Evolutionary conservation across 2,888 invertebrate genomes (phyloP).

Genomic region (Empis livida): DNA sequence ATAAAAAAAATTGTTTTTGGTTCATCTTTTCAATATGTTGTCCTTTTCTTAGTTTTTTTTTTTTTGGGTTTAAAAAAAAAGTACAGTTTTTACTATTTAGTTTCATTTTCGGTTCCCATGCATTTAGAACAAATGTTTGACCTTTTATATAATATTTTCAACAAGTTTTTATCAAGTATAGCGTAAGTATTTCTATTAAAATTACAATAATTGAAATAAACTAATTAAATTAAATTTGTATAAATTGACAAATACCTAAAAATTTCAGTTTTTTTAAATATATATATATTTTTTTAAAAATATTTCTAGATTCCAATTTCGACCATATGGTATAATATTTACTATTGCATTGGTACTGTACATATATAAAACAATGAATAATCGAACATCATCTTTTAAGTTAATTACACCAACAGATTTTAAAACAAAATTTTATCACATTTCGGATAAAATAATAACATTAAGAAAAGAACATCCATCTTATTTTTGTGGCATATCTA

Average conservation of each 20-base stretch:
- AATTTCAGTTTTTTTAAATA: neutral
- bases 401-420: conserved; percentile 27
- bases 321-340: conserved; percentile 28
- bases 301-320: conserved; percentile 25
- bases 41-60: too few species aligned
- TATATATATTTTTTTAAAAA: conserved; percentile 1
- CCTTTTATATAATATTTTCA: too few species aligned
- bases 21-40: too few species aligned
- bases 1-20: too few species aligned
- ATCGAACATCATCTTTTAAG: conserved; percentile 16
- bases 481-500: conserved; percentile 23
- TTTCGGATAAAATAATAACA: conserved; percentile 15
- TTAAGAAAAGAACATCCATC: conserved; percentile 24
- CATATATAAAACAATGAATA: conserved; percentile 26
- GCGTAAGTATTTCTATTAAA: too few species aligned
- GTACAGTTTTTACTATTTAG: too few species aligned
- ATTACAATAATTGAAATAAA: too few species aligned
- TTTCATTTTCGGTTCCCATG: too few species aligned
- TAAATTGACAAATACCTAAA: neutral
- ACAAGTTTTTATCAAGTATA: too few species aligned
- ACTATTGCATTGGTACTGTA: conserved; percentile 24
- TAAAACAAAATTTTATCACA: conserved; percentile 15
- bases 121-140: too few species aligned
- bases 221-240: too few species aligned
- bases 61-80: too few species aligned